These are phyloP conservation scores for Pangasius mekongensis DNA, from an alignment of 2,797 vertebrate genomes.

Conservation along the genomic window DNA sequence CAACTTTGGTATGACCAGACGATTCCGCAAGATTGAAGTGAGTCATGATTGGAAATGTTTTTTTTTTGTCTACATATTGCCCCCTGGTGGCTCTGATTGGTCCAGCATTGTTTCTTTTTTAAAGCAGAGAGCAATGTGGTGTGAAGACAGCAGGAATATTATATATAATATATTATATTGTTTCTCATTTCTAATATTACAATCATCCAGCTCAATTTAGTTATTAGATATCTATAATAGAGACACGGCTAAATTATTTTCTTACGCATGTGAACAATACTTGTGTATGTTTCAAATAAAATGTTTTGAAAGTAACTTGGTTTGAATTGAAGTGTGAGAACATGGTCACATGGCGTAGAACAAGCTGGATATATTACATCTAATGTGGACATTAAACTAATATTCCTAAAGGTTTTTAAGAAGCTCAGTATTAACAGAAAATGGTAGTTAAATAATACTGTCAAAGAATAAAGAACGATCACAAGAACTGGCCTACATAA, in stretches of 20 bases:
- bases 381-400: not conserved
- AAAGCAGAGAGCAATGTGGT: not conserved
- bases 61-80: not conserved
- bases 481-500: not conserved
- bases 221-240: conserved; percentile 47
- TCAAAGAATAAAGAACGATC: not conserved
- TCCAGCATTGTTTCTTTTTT: conserved; percentile 27
- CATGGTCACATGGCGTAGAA: not conserved
- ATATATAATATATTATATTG: conserved; percentile 17
- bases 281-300: conserved; percentile 67
- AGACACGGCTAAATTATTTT: conserved; percentile 59
- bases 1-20: not conserved
- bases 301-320: conserved; percentile 57
- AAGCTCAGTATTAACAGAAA: no score
- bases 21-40: not conserved
- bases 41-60: not conserved
- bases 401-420: not conserved
- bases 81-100: conserved; percentile 22
- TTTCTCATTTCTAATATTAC: conserved; percentile 42
- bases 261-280: conserved; percentile 63
- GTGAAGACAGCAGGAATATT: conserved; percentile 8
- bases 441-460: not conserved
- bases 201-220: conserved; percentile 34
- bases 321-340: not conserved
- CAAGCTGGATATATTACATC: not conserved